Conservation (phyloP, 2,797 vertebrate genomes). For the Tamandua tetradactyla region DNA sequence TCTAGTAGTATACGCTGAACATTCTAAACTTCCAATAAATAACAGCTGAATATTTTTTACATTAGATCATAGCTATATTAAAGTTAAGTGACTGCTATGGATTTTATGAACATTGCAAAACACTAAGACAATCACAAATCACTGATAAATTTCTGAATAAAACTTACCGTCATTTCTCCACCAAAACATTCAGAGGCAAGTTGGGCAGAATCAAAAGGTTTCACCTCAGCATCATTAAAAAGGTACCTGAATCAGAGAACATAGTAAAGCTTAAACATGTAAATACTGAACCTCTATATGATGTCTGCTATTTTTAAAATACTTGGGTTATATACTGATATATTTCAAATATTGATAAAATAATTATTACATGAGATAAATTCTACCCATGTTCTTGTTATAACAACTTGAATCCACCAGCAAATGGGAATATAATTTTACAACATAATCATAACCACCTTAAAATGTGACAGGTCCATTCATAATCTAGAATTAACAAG, state of each 20-base stretch:
- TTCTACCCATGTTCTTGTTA: constrained; percentile 34
- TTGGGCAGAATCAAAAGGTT: constrained; percentile 98
- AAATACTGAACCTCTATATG: neutral
- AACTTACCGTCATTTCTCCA: constrained; percentile 98
- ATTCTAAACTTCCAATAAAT: neutral
- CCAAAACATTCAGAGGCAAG: constrained; percentile 98
- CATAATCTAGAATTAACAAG: neutral
- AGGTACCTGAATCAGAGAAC: constrained; percentile 91
- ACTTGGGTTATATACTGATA: neutral
- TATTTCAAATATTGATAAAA: neutral
- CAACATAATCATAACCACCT: neutral
- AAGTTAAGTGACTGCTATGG: neutral
- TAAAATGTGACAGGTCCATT: neutral
- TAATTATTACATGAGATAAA: constrained; percentile 9
- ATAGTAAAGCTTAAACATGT: neutral
- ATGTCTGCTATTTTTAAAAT: neutral
- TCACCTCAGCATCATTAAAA: constrained; percentile 99
- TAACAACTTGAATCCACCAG: neutral
- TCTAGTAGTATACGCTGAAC: neutral
- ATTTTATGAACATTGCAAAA: constrained; percentile 25
- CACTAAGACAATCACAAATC: neutral
- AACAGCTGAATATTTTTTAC: neutral
- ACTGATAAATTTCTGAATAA: constrained; percentile 61
- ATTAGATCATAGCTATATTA: neutral
- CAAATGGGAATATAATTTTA: constrained; percentile 25